phyloP scores from a whole-genome alignment of 64 coral and sea anemone species.

The Pachyseris speciosa region DNA sequence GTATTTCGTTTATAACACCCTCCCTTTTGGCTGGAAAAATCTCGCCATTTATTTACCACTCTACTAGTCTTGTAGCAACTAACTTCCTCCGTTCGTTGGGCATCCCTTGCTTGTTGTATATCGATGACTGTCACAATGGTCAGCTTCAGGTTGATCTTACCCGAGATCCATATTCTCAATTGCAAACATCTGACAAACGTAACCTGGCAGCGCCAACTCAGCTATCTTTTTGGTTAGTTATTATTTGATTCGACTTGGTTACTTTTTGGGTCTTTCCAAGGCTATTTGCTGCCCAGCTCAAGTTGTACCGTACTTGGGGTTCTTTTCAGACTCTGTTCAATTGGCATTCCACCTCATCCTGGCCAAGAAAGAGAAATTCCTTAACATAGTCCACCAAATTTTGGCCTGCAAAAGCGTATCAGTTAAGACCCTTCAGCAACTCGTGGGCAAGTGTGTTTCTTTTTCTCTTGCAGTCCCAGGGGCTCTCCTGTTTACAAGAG shows the following conservation, averaged over 20 bases:
- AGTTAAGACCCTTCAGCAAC: slow-evolving; percentile 31
- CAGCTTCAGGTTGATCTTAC: neutral
- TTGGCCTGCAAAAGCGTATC: neutral
- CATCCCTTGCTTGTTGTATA: neutral
- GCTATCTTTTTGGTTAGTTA: slow-evolving; percentile 39
- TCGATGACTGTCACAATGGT: neutral
- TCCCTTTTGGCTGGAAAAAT: neutral
- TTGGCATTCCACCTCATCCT: slow-evolving; percentile 26
- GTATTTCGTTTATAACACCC: neutral
- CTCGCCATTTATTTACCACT: neutral
- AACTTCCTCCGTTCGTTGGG: neutral
- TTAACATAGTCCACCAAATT: neutral
- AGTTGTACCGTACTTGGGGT: slow-evolving; percentile 22
- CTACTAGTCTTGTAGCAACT: neutral
- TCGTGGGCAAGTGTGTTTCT: slow-evolving; percentile 63
- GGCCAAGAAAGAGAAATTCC: neutral
- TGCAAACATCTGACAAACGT: neutral
- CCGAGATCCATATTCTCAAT: neutral
- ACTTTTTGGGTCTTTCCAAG: neutral
- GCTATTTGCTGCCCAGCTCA: neutral
- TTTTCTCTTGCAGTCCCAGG: neutral
- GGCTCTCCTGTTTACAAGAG: neutral
- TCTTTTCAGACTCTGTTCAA: slow-evolving; percentile 9
- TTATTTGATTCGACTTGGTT: slow-evolving; percentile 15
- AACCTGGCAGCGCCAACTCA: slow-evolving; percentile 25